Base-by-base conservation (phyloP, 2,797 vertebrate genomes). In the Lateolabrax maculatus region DNA sequence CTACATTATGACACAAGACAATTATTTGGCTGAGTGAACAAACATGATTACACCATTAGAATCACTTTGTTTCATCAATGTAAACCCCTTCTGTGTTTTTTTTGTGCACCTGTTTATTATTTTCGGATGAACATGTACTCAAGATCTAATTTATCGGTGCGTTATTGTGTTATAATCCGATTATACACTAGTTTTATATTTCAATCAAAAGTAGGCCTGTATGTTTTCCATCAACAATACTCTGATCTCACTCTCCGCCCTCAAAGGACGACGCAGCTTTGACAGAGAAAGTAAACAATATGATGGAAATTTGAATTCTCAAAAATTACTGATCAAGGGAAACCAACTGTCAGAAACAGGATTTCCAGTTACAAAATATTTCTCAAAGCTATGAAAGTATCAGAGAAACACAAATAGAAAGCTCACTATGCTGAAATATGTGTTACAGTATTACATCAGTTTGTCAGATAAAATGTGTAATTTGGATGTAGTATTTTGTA, bases 1-100 rank as follows among this genome's bases (percentile, higher is more conserved):
- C 68, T 37, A 51, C 67, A 78, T 81, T n/a, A 71, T 46, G 37
- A 79, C 48, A 48, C 56, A 10, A 61, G 37, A 62, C 67, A 69
- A 73, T 88, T 79, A 84, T 71, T 71, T 82, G 77, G 68, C 65
- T 77, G 78, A 79, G 70, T 84, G 80, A 91, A 73, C 75, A 85
- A 80, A 79, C 58, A 43, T 15, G 39, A 84, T 85, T 61, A 84
- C 31, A 27, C 21, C 2, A 10, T 56, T 71, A 21, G 68, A 67
- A 80, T 74, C 23, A 67, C 36, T 44, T 44, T 34, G 44, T 81
- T 68, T 69, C 53, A 80, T 81, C 44, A 64, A 63, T 41, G 75
- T 49, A 41, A 31, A 49, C 18, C 36, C 5, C 11, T 0, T 46
- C 11, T 36, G 43, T 39, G 37, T 39, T 53, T 48, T 64, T 56